A percentile compares a stretch with the other conserved stretches of the same genome.
Evolutionary conservation across 1,140 invertebrate species (phyloP).

Genomic region (Dermatophagoides farinae): DNA sequence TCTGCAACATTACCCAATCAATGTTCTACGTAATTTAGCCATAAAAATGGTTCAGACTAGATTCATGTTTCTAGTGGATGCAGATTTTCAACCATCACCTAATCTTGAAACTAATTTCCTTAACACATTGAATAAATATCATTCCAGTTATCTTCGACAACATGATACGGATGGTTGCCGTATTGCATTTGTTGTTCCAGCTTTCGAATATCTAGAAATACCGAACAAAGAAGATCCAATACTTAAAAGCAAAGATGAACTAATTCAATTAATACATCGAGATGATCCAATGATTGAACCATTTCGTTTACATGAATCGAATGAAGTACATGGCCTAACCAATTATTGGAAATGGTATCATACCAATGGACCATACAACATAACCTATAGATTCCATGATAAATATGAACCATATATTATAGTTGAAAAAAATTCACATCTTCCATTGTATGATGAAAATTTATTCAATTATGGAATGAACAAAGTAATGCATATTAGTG

Average conservation of each 20-base stretch:
- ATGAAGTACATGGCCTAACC: slow-evolving; percentile 21
- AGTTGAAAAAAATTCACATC: slow-evolving; percentile 16
- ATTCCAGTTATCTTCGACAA: not conserved
- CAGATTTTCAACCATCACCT: slow-evolving; percentile 22
- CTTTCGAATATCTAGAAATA: slow-evolving; percentile 22
- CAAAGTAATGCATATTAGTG: slow-evolving; percentile 22
- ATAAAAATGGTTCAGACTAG: slow-evolving; percentile 19
- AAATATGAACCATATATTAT: slow-evolving; percentile 23
- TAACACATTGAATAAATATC: slow-evolving; percentile 5
- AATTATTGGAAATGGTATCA: slow-evolving; percentile 24
- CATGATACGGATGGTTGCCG: not conserved
- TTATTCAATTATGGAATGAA: slow-evolving; percentile 23
- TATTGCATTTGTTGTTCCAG: slow-evolving; percentile 21
- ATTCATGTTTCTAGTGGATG: slow-evolving; percentile 20
- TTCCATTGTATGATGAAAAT: slow-evolving; percentile 20
- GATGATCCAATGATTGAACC: slow-evolving; percentile 21
- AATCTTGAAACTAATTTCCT: slow-evolving; percentile 19
- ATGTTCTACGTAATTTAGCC: slow-evolving; percentile 20
- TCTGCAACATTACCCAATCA: slow-evolving; percentile 20
- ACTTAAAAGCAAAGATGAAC: slow-evolving; percentile 21
- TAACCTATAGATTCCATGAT: slow-evolving; percentile 18
- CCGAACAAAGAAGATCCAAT: slow-evolving; percentile 20
- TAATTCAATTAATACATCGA: slow-evolving; percentile 21
- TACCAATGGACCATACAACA: slow-evolving; percentile 17
- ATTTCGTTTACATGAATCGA: slow-evolving; percentile 20